Evolutionary conservation across 92 coral and sea anemone species (phyloP), one percentile per base, ranked within the genome.

Genomic region (Pocillopora meandrina): DNA sequence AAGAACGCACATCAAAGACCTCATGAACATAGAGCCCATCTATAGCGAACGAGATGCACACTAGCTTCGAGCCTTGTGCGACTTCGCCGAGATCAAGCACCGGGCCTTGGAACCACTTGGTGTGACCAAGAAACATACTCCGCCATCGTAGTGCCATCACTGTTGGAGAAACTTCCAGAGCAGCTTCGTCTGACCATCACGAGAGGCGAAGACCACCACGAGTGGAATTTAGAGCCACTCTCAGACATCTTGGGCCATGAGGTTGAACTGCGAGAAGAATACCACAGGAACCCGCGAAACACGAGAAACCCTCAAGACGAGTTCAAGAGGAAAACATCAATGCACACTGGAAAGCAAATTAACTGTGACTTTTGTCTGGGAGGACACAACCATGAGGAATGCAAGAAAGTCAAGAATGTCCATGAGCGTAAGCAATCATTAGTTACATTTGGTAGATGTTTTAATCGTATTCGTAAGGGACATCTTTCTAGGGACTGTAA

Each of bases 81-180:
- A 72, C 8, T 49, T 72, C 12, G 33, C 17, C 0, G 76, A 72
- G 20, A 72, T 34, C 0, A 49, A 72, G 60, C 19, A 72, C 60
- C 55, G 57, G 20, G 76, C 76, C 19, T 1, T 72, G 16, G 42
- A 49, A 49, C 31, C 61, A 3, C 58, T 71, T 11, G 15, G 34
- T 6, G 21, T 72, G 10, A 34, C 42, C n/a, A 26, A 49, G n/a
- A n/a, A 16, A 47, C n/a, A 0, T 47, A 72, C 61, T 47, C 76
- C 0, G 61, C 69, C 9, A 78, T 89, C 33, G 92, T 84, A 14
- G 83, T 84, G 0, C 92, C 89, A 17, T 31, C 79, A 0, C 15
- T 84, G 1, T 20, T 89, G 76, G 89, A 89, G 18, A 84, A 84
- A 64, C 21, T 89, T 9, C 92, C 78, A 16, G 76, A 89, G 9